A percentile compares a stretch with the other conserved stretches of the same genome.
These are phyloP conservation scores for Noturus placidus DNA, from an alignment of 2,113 vertebrate species.

Conservation along the genomic window DNA sequence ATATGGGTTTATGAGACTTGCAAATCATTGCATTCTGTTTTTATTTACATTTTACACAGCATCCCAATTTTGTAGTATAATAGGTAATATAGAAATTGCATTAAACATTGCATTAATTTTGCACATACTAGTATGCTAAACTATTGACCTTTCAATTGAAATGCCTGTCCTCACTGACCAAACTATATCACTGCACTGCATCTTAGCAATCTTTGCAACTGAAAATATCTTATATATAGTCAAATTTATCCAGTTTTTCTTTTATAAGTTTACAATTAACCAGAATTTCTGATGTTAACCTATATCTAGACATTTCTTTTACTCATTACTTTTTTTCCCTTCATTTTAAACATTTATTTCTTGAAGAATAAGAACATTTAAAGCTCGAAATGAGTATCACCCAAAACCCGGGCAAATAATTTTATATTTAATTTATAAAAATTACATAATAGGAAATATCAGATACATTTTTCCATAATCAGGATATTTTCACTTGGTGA, in stretches of 20 bases:
- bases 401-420: background rate
- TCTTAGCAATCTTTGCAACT: background rate
- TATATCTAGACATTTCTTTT: background rate
- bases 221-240: background rate
- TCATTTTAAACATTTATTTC: background rate
- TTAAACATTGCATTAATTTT: background rate
- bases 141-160: background rate
- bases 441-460: background rate
- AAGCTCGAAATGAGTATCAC: background rate
- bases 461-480: background rate
- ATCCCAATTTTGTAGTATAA: background rate
- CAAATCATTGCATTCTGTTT: too few relatives aligned
- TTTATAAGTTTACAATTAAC: background rate
- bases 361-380: background rate
- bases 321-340: background rate
- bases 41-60: too few relatives aligned
- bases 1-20: too few relatives aligned
- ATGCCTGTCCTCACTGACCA: background rate
- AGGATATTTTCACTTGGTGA: background rate
- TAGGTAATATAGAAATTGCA: background rate
- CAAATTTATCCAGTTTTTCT: background rate
- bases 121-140: background rate
- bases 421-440: background rate
- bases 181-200: background rate
- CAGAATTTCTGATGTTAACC: background rate